A percentile compares a stretch with the other conserved stretches of the same genome.
Evolutionary conservation across 2,113 vertebrate genomes (phyloP).

Genomic region (Raja brachyura): DNA sequence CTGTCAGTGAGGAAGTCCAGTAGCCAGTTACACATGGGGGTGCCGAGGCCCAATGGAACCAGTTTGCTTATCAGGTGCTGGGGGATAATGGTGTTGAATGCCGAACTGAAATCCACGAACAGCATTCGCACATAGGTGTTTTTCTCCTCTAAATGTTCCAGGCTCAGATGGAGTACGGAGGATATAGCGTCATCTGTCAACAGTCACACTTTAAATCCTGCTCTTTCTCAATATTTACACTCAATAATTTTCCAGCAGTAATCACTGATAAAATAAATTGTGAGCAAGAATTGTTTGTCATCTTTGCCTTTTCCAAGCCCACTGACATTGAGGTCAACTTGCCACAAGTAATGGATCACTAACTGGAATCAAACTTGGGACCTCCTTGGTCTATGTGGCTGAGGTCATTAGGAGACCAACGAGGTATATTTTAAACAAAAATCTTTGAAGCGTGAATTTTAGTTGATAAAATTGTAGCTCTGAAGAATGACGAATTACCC

Average conservation of each 20-base stretch:
- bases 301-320: neutral
- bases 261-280: no score
- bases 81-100: no score
- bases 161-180: no score
- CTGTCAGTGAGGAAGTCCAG: no score
- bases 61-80: no score
- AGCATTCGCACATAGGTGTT: no score
- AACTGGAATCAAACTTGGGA: neutral
- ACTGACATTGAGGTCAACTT: neutral
- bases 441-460: neutral
- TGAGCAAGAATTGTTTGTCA: neutral
- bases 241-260: neutral
- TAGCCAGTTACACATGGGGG: no score
- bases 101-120: no score
- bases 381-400: neutral
- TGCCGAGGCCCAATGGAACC: no score
- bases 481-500: conserved; percentile 44
- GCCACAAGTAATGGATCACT: no score
- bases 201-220: neutral
- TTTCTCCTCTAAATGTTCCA: no score
- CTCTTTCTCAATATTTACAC: neutral
- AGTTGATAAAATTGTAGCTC: conserved; percentile 1
- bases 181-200: no score
- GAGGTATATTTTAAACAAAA: neutral
- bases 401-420: neutral